Percentiles rank a stretch among this genome's conserved stretches.
These are phyloP conservation scores for Gisinianus flammeolus DNA, from an alignment of 2,888 invertebrate species.

Conservation along the genomic window DNA sequence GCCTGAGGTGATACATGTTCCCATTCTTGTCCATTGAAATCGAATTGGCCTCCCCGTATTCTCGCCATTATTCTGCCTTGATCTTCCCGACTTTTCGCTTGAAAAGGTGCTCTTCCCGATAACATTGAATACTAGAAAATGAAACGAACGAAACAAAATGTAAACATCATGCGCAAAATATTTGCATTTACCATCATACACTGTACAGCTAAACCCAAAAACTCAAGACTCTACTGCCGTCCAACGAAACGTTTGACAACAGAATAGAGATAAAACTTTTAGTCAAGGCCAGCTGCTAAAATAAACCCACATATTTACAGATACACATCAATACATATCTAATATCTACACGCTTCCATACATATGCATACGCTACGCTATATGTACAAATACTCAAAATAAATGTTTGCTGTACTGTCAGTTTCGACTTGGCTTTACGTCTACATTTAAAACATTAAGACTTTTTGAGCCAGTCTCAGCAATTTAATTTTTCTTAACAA, in stretches of 20 bases:
- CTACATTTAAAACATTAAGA: too few species aligned
- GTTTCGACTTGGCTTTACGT: too few species aligned
- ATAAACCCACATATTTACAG: too few species aligned
- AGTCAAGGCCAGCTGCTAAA: slow-evolving; percentile 27
- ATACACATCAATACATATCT: too few species aligned
- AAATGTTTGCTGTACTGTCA: too few species aligned
- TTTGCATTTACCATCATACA: neutral
- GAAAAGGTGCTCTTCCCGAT: slow-evolving; percentile 87
- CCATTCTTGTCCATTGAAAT: slow-evolving; percentile 77
- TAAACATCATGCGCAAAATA: neutral
- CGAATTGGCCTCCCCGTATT: slow-evolving; percentile 79
- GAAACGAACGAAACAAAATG: neutral
- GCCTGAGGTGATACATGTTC: slow-evolving; percentile 74
- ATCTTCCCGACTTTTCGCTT: slow-evolving; percentile 72
- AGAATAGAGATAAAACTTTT: slow-evolving; percentile 7
- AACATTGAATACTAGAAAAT: slow-evolving; percentile 73
- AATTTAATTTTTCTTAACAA: too few species aligned
- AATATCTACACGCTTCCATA: too few species aligned
- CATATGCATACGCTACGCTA: too few species aligned
- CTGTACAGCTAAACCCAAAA: too few species aligned
- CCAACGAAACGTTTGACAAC: neutral
- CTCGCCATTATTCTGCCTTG: slow-evolving; percentile 78
- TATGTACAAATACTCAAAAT: too few species aligned
- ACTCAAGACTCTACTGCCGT: neutral
- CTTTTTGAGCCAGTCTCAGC: too few species aligned